Evolutionary conservation across 2,113 vertebrate genomes (phyloP).

Genomic region (Raja brachyura): DNA sequence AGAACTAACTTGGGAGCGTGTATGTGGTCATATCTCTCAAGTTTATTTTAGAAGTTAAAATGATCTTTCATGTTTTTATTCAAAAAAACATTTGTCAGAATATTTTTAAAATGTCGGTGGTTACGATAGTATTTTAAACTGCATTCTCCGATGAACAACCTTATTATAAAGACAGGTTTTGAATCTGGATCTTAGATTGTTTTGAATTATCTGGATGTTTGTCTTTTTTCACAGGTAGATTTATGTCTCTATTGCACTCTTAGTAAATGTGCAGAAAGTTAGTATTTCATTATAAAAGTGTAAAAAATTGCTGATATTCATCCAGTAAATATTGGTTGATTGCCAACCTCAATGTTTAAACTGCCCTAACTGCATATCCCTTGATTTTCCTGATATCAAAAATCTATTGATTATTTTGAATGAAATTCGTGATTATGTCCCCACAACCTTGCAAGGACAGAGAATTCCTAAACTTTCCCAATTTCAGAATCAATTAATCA

Average conservation of each 20-base stretch:
- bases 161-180: not conserved
- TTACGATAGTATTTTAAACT: not conserved
- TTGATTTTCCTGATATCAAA: no score
- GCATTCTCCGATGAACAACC: not conserved
- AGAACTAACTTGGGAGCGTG: conserved; percentile 92
- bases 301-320: no score
- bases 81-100: not conserved
- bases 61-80: not conserved
- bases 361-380: no score
- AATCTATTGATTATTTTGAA: no score
- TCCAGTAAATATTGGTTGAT: no score
- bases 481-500: no score
- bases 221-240: not conserved
- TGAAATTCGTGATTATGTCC: no score
- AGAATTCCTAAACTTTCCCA: no score
- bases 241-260: not conserved
- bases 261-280: not conserved
- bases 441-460: no score
- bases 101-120: not conserved
- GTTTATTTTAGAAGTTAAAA: not conserved
- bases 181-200: not conserved
- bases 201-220: not conserved
- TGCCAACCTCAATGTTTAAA: no score
- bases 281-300: not conserved
- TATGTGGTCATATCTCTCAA: conserved; percentile 50